A percentile compares a stretch with the other conserved stretches of the same genome.
phyloP scores from a whole-genome alignment of 2,797 vertebrate genomes.

The Florisuga fusca region DNA sequence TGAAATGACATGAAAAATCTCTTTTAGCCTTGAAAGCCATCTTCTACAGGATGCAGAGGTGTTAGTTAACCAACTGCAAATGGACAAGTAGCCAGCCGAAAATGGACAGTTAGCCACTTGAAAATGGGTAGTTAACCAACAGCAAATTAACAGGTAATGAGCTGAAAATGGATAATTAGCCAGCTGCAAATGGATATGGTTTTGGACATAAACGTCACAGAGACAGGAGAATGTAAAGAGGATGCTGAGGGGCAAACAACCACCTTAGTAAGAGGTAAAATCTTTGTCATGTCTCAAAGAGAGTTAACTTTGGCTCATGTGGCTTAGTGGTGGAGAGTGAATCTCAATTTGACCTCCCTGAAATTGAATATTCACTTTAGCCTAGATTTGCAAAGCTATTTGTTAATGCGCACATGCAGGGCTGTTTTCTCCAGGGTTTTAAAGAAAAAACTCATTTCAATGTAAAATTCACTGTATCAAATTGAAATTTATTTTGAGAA shows the following conservation, averaged over 20 bases:
- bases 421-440: constrained; percentile 83
- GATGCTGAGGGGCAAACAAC: background rate
- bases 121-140: background rate
- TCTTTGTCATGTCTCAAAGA: background rate
- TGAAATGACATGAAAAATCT: background rate
- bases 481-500: constrained; percentile 84
- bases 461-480: constrained; percentile 83
- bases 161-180: background rate
- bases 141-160: background rate
- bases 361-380: constrained; percentile 91
- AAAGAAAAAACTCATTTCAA: constrained; percentile 87
- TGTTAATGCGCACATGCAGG: constrained; percentile 81
- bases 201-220: background rate
- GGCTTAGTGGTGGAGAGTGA: constrained; percentile 70
- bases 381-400: constrained; percentile 87
- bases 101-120: background rate
- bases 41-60: background rate
- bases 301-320: constrained; percentile 28
- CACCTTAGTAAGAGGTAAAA: background rate
- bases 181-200: background rate
- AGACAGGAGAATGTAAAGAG: background rate
- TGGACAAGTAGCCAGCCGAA: background rate
- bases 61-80: background rate
- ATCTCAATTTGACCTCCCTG: constrained; percentile 87
- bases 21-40: background rate